Evolutionary conservation across 2,113 vertebrate species (phyloP).

Genomic region (Heterocephalus glaber): DNA sequence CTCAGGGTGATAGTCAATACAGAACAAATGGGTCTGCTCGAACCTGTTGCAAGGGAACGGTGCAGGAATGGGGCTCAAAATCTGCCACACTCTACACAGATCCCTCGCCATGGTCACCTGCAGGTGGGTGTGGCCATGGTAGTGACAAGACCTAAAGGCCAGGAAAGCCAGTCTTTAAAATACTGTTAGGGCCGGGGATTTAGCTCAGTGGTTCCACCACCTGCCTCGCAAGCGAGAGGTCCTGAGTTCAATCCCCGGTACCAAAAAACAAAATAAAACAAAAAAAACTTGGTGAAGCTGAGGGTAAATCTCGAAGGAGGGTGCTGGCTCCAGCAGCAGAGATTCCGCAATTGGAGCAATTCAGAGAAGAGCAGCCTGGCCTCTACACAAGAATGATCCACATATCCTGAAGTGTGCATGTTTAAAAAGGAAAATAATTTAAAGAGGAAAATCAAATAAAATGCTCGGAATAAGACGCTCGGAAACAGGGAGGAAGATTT

Average conservation of each 20-base stretch:
- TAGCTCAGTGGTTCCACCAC: no score
- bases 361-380: accelerated
- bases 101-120: accelerated
- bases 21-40: neutral
- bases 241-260: no score
- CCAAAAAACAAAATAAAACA: neutral
- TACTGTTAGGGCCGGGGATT: no score
- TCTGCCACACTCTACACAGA: accelerated
- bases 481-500: neutral
- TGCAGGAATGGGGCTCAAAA: accelerated
- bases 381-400: neutral
- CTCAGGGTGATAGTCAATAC: accelerated
- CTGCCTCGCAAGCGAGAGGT: no score
- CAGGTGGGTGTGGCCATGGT: accelerated
- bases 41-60: no score
- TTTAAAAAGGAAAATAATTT: neutral
- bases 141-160: accelerated
- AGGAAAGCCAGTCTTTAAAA: neutral
- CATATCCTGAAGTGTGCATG: neutral
- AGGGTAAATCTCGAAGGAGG: neutral
- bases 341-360: neutral
- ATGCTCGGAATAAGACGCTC: neutral
- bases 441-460: neutral
- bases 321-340: neutral
- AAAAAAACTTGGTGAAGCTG: neutral